Evolutionary conservation across 2,113 vertebrate species (phyloP).

Genomic region (Sylvicapra grimmia): DNA sequence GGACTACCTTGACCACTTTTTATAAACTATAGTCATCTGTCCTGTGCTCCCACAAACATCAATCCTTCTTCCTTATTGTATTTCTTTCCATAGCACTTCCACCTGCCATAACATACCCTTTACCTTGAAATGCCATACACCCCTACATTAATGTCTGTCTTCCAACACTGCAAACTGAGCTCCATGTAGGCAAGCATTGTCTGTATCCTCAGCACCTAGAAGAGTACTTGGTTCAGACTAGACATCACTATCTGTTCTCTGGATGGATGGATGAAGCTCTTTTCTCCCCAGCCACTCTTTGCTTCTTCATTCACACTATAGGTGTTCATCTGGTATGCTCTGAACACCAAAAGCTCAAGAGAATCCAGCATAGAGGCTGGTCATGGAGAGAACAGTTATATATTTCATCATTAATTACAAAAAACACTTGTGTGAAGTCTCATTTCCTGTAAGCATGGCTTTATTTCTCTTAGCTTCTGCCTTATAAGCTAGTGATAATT

Average conservation of each 20-base stretch:
- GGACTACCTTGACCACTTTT: not conserved
- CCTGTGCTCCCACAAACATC: not conserved
- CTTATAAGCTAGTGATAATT: not conserved
- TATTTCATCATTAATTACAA: not conserved
- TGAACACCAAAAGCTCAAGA: not conserved
- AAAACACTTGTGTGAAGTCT: not conserved
- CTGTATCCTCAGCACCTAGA: not conserved
- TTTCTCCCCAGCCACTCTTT: not conserved
- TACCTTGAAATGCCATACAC: not conserved
- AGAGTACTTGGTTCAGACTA: not conserved
- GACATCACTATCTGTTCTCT: not conserved
- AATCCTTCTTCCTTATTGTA: not conserved
- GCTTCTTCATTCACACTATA: not conserved
- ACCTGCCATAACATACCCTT: not conserved
- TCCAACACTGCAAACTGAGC: not conserved
- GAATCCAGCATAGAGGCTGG: not conserved
- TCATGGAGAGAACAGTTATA: not conserved
- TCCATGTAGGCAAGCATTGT: not conserved
- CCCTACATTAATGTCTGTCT: not conserved
- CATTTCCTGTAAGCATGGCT: not conserved
- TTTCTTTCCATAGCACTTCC: not conserved
- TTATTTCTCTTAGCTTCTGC: slow-evolving; percentile 20
- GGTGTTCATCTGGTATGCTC: not conserved
- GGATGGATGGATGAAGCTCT: not conserved
- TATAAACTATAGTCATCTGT: not conserved